Evolutionary conservation across 2,113 vertebrate species (phyloP).

Genomic region (Callocephalon fimbriatum): DNA sequence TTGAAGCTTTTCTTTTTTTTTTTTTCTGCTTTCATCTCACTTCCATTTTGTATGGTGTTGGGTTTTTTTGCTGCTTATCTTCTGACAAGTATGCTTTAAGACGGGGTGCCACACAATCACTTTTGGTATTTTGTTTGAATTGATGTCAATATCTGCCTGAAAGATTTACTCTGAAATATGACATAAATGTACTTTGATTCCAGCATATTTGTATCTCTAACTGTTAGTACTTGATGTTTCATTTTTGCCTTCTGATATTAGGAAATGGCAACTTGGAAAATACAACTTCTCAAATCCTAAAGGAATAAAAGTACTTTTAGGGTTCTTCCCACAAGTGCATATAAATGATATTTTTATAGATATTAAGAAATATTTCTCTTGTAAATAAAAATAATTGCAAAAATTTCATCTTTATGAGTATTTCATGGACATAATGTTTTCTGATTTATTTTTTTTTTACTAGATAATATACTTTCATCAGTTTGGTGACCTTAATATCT

Average conservation of each 20-base stretch:
- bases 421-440: not conserved
- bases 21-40: not conserved
- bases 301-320: not conserved
- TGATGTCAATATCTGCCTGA: not conserved
- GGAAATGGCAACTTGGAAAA: not conserved
- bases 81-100: not conserved
- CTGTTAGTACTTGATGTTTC: not conserved
- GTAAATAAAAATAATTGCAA: not conserved
- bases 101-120: not conserved
- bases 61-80: not conserved
- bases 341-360: not conserved
- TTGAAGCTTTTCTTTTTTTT: not conserved
- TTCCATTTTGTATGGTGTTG: not conserved
- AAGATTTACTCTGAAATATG: not conserved
- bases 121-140: not conserved
- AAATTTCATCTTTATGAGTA: not conserved
- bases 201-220: not conserved
- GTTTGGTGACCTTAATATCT: not conserved
- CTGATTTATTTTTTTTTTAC: not conserved
- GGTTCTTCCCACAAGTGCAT: not conserved
- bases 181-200: not conserved
- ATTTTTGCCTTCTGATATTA: not conserved
- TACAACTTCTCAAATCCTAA: not conserved
- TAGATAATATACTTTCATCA: not conserved
- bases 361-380: not conserved